A percentile compares a stretch with the other conserved stretches of the same genome.
These are phyloP conservation scores for Pachypeltis micranthus DNA, from an alignment of 1,140 invertebrate genomes.

Conservation along the genomic window DNA sequence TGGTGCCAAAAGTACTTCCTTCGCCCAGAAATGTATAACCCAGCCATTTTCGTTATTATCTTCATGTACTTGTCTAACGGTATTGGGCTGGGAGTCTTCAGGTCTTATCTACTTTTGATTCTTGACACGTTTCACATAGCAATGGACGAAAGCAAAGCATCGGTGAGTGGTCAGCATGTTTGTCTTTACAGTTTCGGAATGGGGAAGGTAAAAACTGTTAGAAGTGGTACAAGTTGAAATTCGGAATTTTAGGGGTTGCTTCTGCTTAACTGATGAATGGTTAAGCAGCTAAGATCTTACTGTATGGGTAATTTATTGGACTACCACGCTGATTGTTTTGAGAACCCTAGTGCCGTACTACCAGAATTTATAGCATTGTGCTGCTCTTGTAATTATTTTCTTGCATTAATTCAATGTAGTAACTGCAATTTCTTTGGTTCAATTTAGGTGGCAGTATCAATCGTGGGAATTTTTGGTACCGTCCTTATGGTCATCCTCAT, in stretches of 20 bases:
- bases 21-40: constrained; percentile 38
- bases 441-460: constrained; percentile 18
- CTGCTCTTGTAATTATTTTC: no score
- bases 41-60: constrained; percentile 35
- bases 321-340: no score
- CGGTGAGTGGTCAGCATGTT: no score
- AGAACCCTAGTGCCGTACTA: no score
- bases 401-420: no score
- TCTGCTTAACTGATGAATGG: no score
- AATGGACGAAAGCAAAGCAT: constrained; percentile 35
- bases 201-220: not conserved
- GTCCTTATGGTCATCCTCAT: constrained; percentile 18
- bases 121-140: constrained; percentile 37
- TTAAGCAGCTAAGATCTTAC: no score
- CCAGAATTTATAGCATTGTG: no score
- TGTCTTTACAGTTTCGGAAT: no score
- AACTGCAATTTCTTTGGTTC: not conserved
- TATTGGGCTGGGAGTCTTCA: constrained; percentile 38
- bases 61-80: constrained; percentile 39
- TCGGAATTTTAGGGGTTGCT: no score
- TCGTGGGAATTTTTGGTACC: constrained; percentile 17
- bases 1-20: constrained; percentile 31
- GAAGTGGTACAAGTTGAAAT: no score
- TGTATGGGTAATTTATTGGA: no score
- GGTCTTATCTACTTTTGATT: constrained; percentile 44